A percentile compares a stretch with the other conserved stretches of the same genome.
Conservation (phyloP, 2,888 invertebrate genomes). For the Coremacera marginata region DNA sequence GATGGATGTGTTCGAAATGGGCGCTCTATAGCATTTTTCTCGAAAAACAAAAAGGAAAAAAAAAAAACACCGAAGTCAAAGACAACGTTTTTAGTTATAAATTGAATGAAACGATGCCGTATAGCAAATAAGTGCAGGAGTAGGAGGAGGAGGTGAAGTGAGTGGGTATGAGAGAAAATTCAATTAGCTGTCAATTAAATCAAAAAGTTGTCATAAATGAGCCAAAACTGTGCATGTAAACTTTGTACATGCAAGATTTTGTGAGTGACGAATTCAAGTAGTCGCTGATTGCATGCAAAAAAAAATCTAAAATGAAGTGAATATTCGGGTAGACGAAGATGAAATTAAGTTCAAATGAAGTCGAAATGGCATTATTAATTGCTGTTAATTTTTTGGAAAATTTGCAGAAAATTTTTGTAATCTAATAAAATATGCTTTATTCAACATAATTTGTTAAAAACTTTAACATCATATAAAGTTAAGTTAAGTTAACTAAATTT, state of each 20-base stretch:
- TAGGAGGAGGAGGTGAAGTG: neutral
- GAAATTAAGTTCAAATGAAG: no score
- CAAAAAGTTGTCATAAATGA: conserved; percentile 59
- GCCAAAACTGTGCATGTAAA: conserved; percentile 44
- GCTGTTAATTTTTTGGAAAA: no score
- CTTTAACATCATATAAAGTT: no score
- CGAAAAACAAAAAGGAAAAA: neutral
- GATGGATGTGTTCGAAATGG: neutral
- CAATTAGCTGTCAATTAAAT: conserved; percentile 60
- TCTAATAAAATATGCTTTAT: no score
- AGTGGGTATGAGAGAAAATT: conserved; percentile 47
- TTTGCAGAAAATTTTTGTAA: no score
- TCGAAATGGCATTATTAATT: no score
- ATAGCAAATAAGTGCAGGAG: neutral
- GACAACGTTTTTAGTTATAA: neutral
- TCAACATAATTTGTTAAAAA: no score
- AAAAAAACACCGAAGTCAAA: neutral
- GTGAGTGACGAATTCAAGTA: neutral
- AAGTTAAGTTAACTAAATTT: no score
- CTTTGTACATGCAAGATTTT: neutral
- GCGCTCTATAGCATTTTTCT: neutral
- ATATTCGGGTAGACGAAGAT: no score
- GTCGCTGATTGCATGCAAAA: no score
- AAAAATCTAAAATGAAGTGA: no score
- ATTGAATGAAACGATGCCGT: neutral